Evolutionary conservation across 92 coral and sea anemone genomes (phyloP), one percentile per base, ranked within the genome.

Genomic region (Phenganax marumi): DNA sequence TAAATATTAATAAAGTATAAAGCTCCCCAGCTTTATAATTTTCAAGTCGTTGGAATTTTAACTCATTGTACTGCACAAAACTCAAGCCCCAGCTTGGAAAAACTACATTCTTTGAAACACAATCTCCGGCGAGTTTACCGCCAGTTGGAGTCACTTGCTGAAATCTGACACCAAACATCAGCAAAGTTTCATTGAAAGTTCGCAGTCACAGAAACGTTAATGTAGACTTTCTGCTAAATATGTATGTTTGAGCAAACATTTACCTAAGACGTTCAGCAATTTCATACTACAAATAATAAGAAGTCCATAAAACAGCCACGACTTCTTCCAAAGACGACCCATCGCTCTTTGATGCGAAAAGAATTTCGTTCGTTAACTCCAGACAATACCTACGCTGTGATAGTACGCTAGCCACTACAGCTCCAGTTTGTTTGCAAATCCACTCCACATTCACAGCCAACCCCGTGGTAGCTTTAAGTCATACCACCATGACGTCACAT

Each of bases 311-410:
- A 54, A 25, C 8, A 76, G 56, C 62, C 25, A 6, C 62, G 10
- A 76, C 23, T 55, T 76, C 3, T 23, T 72, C 77, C 77, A 50
- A 52, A 21, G 43, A 72, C 16, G 58, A 24, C 50, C 8, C 81
- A 76, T 76, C 50, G 68, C 57, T 76, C 25, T 79, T 91, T 0
- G 71, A 80, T n/a, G 88, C 92, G 88, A 84, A n/a, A 81, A 81
- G 39, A 8, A 70, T 9, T 77, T 18, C 74, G 70, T 33, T 6
- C 0, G 39, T 48, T 12, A 21, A 62, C 50, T 49, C 13, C 56
- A 16, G 17, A 54, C 78, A 19, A 46, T 56, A 47, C 33, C 58
- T 50, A 0, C 3, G 48, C 21, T 24, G 12, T 51, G 14, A 16
- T 26, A 50, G 19, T 12, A 9, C 11, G 8, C 55, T 13, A 33